Base-by-base conservation (phyloP, 2,113 vertebrate species). In the Mustelus asterias region DNA sequence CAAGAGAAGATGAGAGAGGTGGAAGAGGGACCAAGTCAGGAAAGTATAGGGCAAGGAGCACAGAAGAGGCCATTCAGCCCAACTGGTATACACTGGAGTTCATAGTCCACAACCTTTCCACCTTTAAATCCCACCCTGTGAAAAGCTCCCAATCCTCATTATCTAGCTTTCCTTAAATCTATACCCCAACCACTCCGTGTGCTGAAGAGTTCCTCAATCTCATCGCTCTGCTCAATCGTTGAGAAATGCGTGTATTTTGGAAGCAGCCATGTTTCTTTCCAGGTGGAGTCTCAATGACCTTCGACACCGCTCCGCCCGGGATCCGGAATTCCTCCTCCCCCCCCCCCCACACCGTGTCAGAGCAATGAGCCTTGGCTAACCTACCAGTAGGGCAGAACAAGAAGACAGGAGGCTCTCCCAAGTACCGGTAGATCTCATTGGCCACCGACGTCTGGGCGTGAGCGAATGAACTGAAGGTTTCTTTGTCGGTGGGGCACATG, bases 361-460 rank as follows among this genome's bases (percentile, higher is more conserved):
- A 1, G 86, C 24, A 58, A 37, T 0, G 86, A 10, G 86, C 48
- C 9, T 24, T 58, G 29, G 60, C 29, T 37, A 54, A 78, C 70
- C 0, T 97, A 98, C 98, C 98, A 97, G 98, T 99, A 8, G 98
- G 98, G 96, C 98, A 99, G 96, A 98, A 98, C 11, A 98, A 98
- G 98, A 99, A 99, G 98, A 98, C 13, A 0, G 98, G 96, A 0
- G 98, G 98, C 63, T 98, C 98, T 94, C 97, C 98, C 96, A 98
- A 96, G 96, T 97, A 98, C 95, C 63, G 97, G 96, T 98, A 99
- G 54, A 98, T 97, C 96, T 98, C 98, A 96, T 99, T 98, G 96
- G 98, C 98, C 96, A 98, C 97, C 29, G 97, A 98, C 96, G 98
- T 98, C 97, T 99, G 98, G 96, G 98, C 98, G 11, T 98, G 97